These are phyloP conservation scores for Eueremaeus valkanovi DNA, from an alignment of 2,888 invertebrate genomes.

Conservation along the genomic window DNA sequence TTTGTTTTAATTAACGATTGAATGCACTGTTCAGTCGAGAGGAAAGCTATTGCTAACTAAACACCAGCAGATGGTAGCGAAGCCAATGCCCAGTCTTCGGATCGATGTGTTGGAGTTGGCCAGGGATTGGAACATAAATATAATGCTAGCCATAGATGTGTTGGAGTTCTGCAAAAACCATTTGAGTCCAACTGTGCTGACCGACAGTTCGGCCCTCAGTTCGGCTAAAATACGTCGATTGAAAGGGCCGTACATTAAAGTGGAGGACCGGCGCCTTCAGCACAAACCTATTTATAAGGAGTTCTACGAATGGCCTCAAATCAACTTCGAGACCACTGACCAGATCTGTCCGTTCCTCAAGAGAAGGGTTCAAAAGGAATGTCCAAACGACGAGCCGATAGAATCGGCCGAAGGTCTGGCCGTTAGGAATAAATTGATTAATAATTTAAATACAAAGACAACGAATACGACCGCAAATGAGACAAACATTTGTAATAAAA, in stretches of 20 bases:
- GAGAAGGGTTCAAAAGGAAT: conserved; percentile 16
- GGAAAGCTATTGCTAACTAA: conserved; percentile 27
- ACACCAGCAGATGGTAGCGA: background rate
- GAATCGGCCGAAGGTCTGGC: conserved; percentile 29
- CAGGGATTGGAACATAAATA: conserved; percentile 17
- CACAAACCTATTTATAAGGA: conserved; percentile 34
- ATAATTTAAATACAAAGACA: conserved; percentile 10
- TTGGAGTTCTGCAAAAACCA: conserved; percentile 21
- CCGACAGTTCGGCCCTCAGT: background rate
- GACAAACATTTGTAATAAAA: background rate
- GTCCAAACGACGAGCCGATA: background rate
- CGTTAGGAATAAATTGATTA: background rate
- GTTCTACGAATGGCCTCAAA: conserved; percentile 37
- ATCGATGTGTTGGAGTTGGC: conserved; percentile 36
- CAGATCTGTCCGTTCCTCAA: conserved; percentile 36
- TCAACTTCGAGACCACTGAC: conserved; percentile 30
- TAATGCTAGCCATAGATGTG: conserved; percentile 1
- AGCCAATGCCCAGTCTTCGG: background rate
- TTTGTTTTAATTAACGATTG: background rate
- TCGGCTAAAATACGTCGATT: background rate
- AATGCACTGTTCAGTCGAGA: background rate
- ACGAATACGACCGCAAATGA: conserved; percentile 16
- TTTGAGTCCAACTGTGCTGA: background rate
- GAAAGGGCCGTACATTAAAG: conserved; percentile 32
- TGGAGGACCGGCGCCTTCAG: conserved; percentile 24